Conservation (phyloP, 2,888 invertebrate species). For the Himalopsyche tibetana region DNA sequence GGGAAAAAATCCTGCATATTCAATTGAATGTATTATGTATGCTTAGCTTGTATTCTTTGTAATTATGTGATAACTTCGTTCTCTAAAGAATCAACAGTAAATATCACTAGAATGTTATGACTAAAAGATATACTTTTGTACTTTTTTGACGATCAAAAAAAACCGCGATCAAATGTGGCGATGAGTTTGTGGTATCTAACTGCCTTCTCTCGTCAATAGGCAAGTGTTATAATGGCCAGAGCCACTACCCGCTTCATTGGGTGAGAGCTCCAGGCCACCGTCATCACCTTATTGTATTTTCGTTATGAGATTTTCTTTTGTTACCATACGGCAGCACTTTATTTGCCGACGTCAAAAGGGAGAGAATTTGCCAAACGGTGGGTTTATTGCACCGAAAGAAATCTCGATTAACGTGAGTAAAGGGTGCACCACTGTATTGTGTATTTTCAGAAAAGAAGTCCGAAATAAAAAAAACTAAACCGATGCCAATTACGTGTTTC, state of each 20-base stretch:
- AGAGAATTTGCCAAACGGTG: conserved; percentile 7
- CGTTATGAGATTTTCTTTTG: conserved; percentile 60
- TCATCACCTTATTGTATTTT: conserved; percentile 57
- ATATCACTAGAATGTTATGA: too few species aligned
- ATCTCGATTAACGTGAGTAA: conserved; percentile 12
- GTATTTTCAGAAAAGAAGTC: too few species aligned
- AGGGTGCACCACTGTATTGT: neutral
- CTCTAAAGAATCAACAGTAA: too few species aligned
- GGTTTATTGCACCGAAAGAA: conserved; percentile 17
- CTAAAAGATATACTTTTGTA: too few species aligned
- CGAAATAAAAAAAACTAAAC: too few species aligned
- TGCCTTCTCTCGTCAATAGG: neutral
- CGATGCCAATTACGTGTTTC: too few species aligned
- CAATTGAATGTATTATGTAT: too few species aligned
- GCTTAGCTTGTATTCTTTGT: too few species aligned
- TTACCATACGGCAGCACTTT: conserved; percentile 49
- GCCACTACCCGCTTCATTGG: conserved; percentile 52
- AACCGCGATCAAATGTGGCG: neutral
- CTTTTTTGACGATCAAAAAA: too few species aligned
- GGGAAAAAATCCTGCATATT: too few species aligned
- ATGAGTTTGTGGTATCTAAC: neutral
- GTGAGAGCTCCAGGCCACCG: conserved; percentile 18
- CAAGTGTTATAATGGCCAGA: conserved; percentile 29
- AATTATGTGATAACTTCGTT: too few species aligned
- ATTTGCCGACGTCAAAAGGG: conserved; percentile 39